Base-by-base conservation (phyloP, 2,888 invertebrate species). In the Drosophila tanythrix region DNA sequence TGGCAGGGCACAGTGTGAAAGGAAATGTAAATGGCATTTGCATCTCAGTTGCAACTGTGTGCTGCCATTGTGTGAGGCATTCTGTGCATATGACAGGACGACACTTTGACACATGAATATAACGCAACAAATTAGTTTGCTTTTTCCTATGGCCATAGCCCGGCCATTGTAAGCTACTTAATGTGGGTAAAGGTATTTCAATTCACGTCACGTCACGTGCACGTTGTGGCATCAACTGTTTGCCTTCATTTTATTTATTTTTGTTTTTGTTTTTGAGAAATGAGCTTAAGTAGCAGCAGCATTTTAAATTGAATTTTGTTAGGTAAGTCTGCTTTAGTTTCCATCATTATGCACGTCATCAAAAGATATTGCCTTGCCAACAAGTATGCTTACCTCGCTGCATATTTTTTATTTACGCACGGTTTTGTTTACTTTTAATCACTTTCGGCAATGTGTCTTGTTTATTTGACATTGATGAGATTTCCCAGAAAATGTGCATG, bases 71-170 rank as follows among this genome's bases (percentile, higher is more conserved):
- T 73, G 78, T 83, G 67, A 58, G 71, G 57, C 59, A 21, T 21
- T 64, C 25, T 56, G 38, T 27, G 27, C 7, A n/a, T 27, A 60
- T 74, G 75, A 62, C 59, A 64, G 61, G 63, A 59, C 56, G 82
- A 84, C 82, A 84, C 80, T 70, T 89, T 85, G 89, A 89, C 89
- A 82, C 74, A 70, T 88, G 74, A 84, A 85, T 84, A 48, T 70
- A 72, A 57, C 51, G 29, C 48, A 27, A 3, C 6, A 31, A 18
- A 53, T 33, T 59, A 33, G 33, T 33, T 71, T 64, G 63, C 4
- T n/a, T 13, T 31, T 36, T 5, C 7, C 3, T 38, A 57, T 55
- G 52, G 13, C 51, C 51, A 21, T 31, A 53, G 59, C 57, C 31
- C 33, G 55, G 50, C 59, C 59, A 53, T 76, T 69, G 33, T 80